Conservation (phyloP, 2,113 vertebrate genomes). For the Bathybates hornii region DNA sequence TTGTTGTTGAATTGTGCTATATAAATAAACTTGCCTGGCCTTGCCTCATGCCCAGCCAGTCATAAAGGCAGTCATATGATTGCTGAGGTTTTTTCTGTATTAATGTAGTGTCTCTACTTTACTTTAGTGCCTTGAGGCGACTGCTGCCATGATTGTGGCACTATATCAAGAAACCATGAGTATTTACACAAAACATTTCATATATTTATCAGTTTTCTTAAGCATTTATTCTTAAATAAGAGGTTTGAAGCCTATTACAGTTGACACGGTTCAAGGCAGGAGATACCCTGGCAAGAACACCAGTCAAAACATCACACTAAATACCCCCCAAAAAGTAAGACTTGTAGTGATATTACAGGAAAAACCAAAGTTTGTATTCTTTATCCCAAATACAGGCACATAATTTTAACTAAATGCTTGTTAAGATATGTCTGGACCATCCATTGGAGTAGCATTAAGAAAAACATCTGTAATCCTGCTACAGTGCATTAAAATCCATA, state of each 20-base stretch:
- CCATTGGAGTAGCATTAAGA: background rate
- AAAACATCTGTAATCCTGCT: background rate
- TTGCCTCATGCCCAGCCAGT: background rate
- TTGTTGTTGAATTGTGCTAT: too few species aligned
- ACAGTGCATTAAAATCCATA: background rate
- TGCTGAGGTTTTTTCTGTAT: background rate
- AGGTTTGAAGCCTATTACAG: background rate
- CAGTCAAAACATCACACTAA: background rate
- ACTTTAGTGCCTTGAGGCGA: background rate
- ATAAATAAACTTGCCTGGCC: too few species aligned
- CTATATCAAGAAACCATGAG: background rate
- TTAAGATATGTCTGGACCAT: background rate
- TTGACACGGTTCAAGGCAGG: background rate
- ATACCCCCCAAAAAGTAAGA: background rate
- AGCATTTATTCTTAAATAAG: background rate
- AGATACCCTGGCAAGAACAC: background rate
- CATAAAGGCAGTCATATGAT: background rate
- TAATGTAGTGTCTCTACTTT: background rate
- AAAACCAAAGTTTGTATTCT: background rate
- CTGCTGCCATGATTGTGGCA: background rate
- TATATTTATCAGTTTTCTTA: background rate
- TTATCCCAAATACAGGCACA: background rate
- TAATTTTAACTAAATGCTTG: background rate
- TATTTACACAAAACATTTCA: background rate
- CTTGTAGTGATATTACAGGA: background rate